Evolutionary conservation across 2,888 invertebrate species (phyloP), one percentile per base, ranked within the genome.

Genomic region (Ophioninae sp.): DNA sequence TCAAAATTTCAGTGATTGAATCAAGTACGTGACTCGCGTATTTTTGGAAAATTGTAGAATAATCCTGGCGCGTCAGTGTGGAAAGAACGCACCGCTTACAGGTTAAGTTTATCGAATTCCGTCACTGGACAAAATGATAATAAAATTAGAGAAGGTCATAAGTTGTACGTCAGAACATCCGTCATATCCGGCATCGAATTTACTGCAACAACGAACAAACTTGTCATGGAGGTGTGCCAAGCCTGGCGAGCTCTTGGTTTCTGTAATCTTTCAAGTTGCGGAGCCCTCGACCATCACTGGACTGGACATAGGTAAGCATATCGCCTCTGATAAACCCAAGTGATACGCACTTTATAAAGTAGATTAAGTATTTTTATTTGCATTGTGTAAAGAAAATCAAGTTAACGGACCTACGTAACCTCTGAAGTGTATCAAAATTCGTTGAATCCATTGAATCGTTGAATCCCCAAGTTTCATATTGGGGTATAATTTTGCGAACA

Each of bases 151-250:
- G 30, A 91, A 89, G 82, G 72, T 93, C 64, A 89, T 93, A 79
- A 91, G 87, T 50, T 92, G 91, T 81, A 90, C 92, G 0, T 92
- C 93, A 2, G 92, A 93, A 79, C 91, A 93, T 82, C 88, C 90
- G 1, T 86, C 84, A 0, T 91, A 90, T 86, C 93, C 91, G 44
- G 90, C 90, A 0, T 85, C 89, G 7, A 93, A 92, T 87, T 85
- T 93, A 20, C 84, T 93, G 0, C 88, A 90, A 64, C 85, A 88
- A 73, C 87, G 87, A 67, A 85, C 89, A 6, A 89, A 89, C 75
- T 72, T 85, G 0, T 89, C 90, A 7, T 93, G 93, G 93, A 86
- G 90, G 78, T 91, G 91, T 82, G 91, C 89, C 0, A 92, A 91
- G 78, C 90, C 92, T 2, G 92, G 90, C 44, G 91, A 90, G 77